phyloP scores from a whole-genome alignment of 2,797 vertebrate species.

The Trachurus trachurus region DNA sequence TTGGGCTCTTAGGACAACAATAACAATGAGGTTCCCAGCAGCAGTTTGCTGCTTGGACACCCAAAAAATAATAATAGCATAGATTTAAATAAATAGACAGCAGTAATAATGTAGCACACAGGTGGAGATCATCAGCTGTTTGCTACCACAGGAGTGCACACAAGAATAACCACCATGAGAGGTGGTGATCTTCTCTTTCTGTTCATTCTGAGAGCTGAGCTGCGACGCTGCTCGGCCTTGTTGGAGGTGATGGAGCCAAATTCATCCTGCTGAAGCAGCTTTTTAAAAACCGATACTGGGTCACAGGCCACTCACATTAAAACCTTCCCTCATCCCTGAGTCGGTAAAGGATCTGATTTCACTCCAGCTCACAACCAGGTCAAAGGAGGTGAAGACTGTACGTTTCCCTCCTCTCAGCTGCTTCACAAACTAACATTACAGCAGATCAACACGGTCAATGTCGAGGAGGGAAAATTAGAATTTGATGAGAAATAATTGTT shows the following conservation, averaged over 20 bases:
- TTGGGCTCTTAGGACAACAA: no score
- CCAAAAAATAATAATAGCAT: constrained; percentile 27
- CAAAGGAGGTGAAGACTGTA: not conserved
- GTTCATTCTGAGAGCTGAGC: constrained; percentile 7
- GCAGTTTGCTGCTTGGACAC: no score
- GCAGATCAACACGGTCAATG: not conserved
- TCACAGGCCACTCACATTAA: constrained; percentile 10
- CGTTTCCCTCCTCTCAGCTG: constrained; percentile 9
- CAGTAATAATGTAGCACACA: constrained; percentile 55
- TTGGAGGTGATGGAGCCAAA: not conserved
- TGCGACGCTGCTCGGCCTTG: constrained; percentile 16
- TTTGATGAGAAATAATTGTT: not conserved
- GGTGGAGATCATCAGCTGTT: constrained; percentile 24
- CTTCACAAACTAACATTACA: not conserved
- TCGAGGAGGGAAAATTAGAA: not conserved
- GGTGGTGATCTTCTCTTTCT: not conserved
- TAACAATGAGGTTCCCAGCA: no score
- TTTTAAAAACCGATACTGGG: no score
- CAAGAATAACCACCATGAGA: not conserved
- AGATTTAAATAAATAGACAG: constrained; percentile 61
- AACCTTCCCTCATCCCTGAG: constrained; percentile 2
- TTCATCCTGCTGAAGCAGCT: no score
- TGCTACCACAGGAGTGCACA: constrained; percentile 40
- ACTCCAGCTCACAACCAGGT: not conserved
- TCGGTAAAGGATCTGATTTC: constrained; percentile 1